These are phyloP conservation scores for Idaea aversata DNA, from an alignment of 2,888 invertebrate genomes.

Conservation along the genomic window DNA sequence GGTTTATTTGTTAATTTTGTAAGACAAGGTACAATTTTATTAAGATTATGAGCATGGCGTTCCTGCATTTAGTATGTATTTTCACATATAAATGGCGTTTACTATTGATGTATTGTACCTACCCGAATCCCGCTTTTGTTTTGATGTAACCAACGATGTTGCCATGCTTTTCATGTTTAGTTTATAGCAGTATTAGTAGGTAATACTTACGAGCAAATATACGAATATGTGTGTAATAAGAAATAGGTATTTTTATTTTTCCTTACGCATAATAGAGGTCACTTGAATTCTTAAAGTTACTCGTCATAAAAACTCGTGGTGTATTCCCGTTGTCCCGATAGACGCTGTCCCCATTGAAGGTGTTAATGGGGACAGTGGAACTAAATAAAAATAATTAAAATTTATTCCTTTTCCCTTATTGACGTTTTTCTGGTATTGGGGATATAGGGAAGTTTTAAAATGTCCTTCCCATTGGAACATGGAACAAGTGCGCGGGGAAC, in stretches of 20 bases:
- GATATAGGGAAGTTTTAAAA: no score
- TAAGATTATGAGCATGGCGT: slow-evolving; percentile 26
- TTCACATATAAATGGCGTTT: slow-evolving; percentile 11
- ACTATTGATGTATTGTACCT: slow-evolving; percentile 2
- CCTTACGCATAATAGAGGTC: background rate
- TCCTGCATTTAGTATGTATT: slow-evolving; percentile 34
- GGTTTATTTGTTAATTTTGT: slow-evolving; percentile 14
- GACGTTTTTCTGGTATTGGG: no score
- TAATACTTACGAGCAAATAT: slow-evolving; percentile 49
- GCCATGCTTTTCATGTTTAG: slow-evolving; percentile 52
- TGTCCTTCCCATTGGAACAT: no score
- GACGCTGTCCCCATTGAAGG: no score
- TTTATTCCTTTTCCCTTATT: no score
- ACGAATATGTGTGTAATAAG: slow-evolving; percentile 52
- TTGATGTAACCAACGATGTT: slow-evolving; percentile 33
- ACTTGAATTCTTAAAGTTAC: background rate
- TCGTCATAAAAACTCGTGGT: background rate
- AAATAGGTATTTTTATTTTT: slow-evolving; percentile 29
- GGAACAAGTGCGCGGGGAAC: no score
- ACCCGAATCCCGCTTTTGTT: slow-evolving; percentile 21
- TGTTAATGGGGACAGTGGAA: no score
- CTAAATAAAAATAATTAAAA: no score
- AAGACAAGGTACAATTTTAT: slow-evolving; percentile 24
- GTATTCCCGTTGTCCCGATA: background rate
- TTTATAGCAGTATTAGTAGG: slow-evolving; percentile 48